Conservation (phyloP, 1,140 invertebrate genomes). For the Pissodes strobi region DNA sequence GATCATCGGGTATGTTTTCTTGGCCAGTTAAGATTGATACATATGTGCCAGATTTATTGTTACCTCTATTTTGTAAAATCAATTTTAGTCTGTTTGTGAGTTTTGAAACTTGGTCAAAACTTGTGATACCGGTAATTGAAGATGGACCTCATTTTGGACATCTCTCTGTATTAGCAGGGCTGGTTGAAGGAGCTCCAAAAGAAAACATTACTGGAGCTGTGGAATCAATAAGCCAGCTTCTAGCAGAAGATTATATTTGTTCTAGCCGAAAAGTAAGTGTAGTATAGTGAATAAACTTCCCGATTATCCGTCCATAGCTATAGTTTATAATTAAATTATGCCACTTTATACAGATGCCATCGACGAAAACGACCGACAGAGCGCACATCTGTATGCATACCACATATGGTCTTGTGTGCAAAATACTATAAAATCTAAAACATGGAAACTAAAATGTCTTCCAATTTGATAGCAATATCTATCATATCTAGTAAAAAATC, state of each 20-base stretch:
- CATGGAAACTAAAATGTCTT: too few relatives aligned
- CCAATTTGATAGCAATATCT: too few relatives aligned
- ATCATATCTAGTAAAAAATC: too few relatives aligned
- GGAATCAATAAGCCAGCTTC: slow-evolving; percentile 48
- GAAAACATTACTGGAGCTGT: slow-evolving; percentile 42
- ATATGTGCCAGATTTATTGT: not conserved
- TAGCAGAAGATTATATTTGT: slow-evolving; percentile 52
- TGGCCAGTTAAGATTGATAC: slow-evolving; percentile 11
- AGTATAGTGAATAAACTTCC: not conserved
- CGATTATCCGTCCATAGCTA: not conserved
- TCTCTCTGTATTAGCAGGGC: slow-evolving; percentile 58
- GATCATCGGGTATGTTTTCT: slow-evolving; percentile 33
- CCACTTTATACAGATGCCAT: too few relatives aligned
- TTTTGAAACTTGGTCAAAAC: slow-evolving; percentile 57
- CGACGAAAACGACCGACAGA: too few relatives aligned
- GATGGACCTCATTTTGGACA: slow-evolving; percentile 59
- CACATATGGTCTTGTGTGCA: too few relatives aligned
- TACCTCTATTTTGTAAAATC: slow-evolving; percentile 42
- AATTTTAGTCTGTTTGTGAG: slow-evolving; percentile 65
- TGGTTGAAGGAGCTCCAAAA: slow-evolving; percentile 58
- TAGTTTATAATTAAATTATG: too few relatives aligned
- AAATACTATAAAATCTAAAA: too few relatives aligned
- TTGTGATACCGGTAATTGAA: slow-evolving; percentile 60
- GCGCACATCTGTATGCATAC: too few relatives aligned
- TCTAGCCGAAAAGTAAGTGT: slow-evolving; percentile 52